Percentiles rank a stretch among this genome's conserved stretches.
phyloP scores from a whole-genome alignment of 1,140 invertebrate species.

The Lordiphosa collinella region DNA sequence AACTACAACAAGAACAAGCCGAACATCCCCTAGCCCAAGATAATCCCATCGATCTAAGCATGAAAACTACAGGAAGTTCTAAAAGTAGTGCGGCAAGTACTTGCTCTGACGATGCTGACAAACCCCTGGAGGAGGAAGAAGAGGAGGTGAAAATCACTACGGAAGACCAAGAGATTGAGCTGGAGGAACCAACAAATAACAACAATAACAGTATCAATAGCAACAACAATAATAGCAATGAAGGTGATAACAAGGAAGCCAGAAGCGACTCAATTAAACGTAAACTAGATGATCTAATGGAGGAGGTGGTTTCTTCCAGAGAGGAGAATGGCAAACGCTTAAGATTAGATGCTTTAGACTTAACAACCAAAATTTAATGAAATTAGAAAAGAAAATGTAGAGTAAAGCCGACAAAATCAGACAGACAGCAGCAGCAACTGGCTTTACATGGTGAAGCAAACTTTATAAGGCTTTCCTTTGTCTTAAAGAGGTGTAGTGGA shows the following conservation, averaged over 20 bases:
- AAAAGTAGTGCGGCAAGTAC: slow-evolving; percentile 59
- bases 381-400: too few relatives aligned
- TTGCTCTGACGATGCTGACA: slow-evolving; percentile 38
- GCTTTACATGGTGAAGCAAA: too few relatives aligned
- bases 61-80: slow-evolving; percentile 82
- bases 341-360: slow-evolving; percentile 84
- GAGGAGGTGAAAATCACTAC: slow-evolving; percentile 57
- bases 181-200: slow-evolving; percentile 36
- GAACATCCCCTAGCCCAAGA: slow-evolving; percentile 81
- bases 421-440: too few relatives aligned
- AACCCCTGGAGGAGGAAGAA: background rate
- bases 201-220: slow-evolving; percentile 58
- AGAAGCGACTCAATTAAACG: slow-evolving; percentile 72
- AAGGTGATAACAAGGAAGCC: slow-evolving; percentile 47
- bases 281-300: slow-evolving; percentile 55
- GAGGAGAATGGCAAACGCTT: slow-evolving; percentile 77
- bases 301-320: slow-evolving; percentile 78
- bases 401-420: too few relatives aligned
- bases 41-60: slow-evolving; percentile 90
- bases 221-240: slow-evolving; percentile 40
- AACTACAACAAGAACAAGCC: background rate
- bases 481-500: too few relatives aligned
- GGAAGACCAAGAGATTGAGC: slow-evolving; percentile 26
- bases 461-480: too few relatives aligned
- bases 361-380: slow-evolving; percentile 82